Percentiles rank a stretch among this genome's conserved stretches.
Evolutionary conservation across 1,140 invertebrate genomes (phyloP).

Genomic region (Parasteatoda tepidariorum): DNA sequence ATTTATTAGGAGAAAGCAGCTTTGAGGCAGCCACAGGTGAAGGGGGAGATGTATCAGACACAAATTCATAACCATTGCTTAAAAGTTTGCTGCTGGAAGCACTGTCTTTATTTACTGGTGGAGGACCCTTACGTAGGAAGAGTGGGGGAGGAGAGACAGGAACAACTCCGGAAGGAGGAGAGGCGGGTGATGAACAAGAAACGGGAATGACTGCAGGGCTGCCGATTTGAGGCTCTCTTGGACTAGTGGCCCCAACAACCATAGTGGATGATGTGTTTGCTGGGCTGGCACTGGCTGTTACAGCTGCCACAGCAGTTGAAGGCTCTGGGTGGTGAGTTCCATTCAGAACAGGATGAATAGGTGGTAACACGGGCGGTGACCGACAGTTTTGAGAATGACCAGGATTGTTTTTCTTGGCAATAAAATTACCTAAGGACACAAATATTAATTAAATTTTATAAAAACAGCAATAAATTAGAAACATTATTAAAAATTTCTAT

Average conservation of each 20-base stretch:
- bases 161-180: constrained; percentile 42
- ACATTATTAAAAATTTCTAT: not conserved
- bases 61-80: constrained; percentile 49
- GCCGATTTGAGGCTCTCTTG: constrained; percentile 48
- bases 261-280: constrained; percentile 67
- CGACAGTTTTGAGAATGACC: constrained; percentile 54
- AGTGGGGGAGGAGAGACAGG: constrained; percentile 29
- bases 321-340: constrained; percentile 48
- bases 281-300: constrained; percentile 46
- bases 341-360: constrained; percentile 51
- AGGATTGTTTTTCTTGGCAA: constrained; percentile 58
- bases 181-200: constrained; percentile 39
- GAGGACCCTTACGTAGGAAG: constrained; percentile 16
- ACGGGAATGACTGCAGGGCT: constrained; percentile 50
- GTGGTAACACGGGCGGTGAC: constrained; percentile 47
- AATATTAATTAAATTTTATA: not conserved
- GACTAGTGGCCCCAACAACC: constrained; percentile 45
- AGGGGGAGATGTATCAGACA: constrained; percentile 43
- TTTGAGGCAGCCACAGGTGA: constrained; percentile 31
- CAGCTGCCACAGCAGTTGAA: constrained; percentile 44
- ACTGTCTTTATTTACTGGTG: constrained; percentile 21
- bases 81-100: constrained; percentile 29
- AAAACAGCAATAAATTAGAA: not conserved
- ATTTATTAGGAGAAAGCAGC: constrained; percentile 34
- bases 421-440: constrained; percentile 35